A percentile compares a stretch with the other conserved stretches of the same genome.
Conservation (phyloP, 2,113 vertebrate genomes). For the Sula dactylatra region DNA sequence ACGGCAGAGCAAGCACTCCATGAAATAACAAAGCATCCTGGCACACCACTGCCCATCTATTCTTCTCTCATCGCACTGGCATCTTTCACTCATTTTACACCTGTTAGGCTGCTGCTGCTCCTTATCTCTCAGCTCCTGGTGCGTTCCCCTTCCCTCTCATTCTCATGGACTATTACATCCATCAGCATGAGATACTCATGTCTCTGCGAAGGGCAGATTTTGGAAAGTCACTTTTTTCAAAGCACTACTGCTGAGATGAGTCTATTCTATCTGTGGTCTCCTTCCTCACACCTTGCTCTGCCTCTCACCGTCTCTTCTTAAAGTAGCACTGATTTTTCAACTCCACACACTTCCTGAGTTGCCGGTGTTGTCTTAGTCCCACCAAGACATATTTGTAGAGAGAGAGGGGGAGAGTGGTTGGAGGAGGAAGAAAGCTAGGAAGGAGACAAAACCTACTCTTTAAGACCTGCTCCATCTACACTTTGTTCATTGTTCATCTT, state of each 20-base stretch:
- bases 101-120: background rate
- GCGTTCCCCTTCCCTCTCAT: background rate
- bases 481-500: background rate
- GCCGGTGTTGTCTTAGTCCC: background rate
- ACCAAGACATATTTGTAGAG: background rate
- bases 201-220: background rate
- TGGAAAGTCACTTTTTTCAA: background rate
- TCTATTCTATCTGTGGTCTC: background rate
- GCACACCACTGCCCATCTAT: background rate
- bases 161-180: background rate
- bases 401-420: background rate
- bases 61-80: background rate
- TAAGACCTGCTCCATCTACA: background rate
- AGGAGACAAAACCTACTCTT: background rate
- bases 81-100: background rate
- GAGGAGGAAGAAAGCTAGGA: background rate
- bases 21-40: background rate
- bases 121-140: background rate
- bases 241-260: background rate
- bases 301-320: background rate
- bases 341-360: background rate
- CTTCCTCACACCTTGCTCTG: background rate
- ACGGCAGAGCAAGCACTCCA: fast-evolving
- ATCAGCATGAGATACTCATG: background rate
- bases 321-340: background rate